These are phyloP conservation scores for Furcifer pardalis DNA, from an alignment of 2,797 vertebrate species.

Conservation along the genomic window DNA sequence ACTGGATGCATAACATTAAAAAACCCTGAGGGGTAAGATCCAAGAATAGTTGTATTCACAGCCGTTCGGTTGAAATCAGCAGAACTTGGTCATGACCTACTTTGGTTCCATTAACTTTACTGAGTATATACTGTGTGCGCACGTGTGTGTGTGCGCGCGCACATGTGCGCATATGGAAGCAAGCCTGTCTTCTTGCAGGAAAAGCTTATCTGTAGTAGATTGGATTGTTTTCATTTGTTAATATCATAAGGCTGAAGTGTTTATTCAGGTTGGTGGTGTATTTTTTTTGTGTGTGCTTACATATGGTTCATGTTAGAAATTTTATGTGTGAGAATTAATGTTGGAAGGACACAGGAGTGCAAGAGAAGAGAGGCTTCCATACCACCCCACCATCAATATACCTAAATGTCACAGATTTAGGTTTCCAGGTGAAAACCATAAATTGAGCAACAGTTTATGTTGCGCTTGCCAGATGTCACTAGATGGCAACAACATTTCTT, in stretches of 20 bases:
- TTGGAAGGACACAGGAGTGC: conserved; percentile 24
- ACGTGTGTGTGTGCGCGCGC: no score
- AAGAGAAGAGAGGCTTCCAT: not conserved
- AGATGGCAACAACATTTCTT: not conserved
- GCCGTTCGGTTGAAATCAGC: not conserved
- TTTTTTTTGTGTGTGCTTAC: conserved; percentile 10
- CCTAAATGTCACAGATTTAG: not conserved
- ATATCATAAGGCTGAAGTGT: not conserved
- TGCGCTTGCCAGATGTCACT: conserved; percentile 4
- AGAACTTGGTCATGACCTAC: not conserved
- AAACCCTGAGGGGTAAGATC: not conserved
- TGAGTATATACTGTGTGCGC: not conserved
- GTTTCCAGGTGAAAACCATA: not conserved
- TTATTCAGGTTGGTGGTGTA: not conserved
- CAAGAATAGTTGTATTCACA: not conserved
- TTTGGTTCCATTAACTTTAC: not conserved
- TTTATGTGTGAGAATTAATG: conserved; percentile 17
- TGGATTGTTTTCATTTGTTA: not conserved
- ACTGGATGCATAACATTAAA: not conserved
- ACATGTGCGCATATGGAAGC: not conserved
- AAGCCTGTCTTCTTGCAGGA: not conserved
- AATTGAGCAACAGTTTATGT: not conserved
- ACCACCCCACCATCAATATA: not conserved
- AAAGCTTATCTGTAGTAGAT: not conserved
- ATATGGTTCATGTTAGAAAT: conserved; percentile 19